These are phyloP conservation scores for Cherax quadricarinatus DNA, from an alignment of 1,140 invertebrate genomes.

Conservation along the genomic window DNA sequence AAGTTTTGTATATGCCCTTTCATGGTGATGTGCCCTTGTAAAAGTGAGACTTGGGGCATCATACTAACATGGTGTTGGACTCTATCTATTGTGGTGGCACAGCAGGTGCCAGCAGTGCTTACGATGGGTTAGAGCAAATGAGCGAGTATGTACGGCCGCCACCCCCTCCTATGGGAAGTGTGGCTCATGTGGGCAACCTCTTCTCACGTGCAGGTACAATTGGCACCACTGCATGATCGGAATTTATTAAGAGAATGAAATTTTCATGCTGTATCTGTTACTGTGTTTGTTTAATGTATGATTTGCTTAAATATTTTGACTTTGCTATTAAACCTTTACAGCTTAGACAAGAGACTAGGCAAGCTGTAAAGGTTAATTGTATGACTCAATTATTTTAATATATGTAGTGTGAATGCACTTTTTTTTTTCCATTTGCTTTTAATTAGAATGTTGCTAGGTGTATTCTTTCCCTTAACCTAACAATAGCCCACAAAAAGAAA, in stretches of 20 bases:
- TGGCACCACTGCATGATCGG: constrained; percentile 35
- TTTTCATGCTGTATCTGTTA: background rate
- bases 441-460: background rate
- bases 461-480: background rate
- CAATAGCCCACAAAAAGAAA: background rate
- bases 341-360: background rate
- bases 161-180: constrained; percentile 73
- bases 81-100: constrained; percentile 31
- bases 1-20: background rate
- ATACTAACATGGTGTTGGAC: constrained; percentile 34
- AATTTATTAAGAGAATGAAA: background rate
- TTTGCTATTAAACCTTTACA: background rate
- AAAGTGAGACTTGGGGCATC: background rate
- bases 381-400: background rate
- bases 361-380: background rate
- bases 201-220: constrained; percentile 73
- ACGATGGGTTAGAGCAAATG: constrained; percentile 71
- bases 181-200: constrained; percentile 74
- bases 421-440: background rate
- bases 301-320: background rate
- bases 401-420: background rate
- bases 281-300: background rate
- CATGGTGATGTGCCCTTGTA: background rate
- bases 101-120: constrained; percentile 65
- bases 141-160: constrained; percentile 74